Percentiles rank a stretch among this genome's conserved stretches.
Conservation (phyloP, 2,797 vertebrate species). For the Nyctalus aviator region DNA sequence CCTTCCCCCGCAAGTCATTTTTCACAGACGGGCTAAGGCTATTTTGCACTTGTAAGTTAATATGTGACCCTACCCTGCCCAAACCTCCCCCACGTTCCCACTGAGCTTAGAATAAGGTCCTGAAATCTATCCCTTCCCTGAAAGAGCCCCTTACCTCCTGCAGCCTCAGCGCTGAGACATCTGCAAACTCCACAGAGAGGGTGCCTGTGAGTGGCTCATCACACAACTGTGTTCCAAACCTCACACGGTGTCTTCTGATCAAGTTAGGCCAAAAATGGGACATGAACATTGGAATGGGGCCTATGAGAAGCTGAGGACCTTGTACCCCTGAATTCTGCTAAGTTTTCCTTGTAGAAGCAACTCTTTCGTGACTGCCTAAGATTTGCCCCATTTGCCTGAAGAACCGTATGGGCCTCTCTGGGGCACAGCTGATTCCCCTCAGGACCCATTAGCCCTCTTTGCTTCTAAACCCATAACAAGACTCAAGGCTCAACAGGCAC, state of each 20-base stretch:
- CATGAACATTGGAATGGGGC: not conserved
- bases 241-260: not conserved
- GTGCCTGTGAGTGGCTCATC: not conserved
- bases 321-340: not conserved
- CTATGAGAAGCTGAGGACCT: not conserved
- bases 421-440: not conserved
- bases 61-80: not conserved
- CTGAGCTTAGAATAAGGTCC: conserved; percentile 26
- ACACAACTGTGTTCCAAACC: not conserved
- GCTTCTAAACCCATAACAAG: not conserved
- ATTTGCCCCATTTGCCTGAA: not conserved
- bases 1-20: not conserved
- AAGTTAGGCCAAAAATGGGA: not conserved
- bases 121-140: not conserved
- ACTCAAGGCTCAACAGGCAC: not conserved
- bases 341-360: not conserved
- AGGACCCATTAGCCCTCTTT: not conserved
- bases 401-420: not conserved
- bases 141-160: conserved; percentile 16
- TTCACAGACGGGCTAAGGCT: not conserved
- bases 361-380: not conserved
- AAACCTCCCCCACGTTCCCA: conserved; percentile 3
- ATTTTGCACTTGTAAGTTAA: not conserved
- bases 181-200: not conserved
- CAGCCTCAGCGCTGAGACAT: not conserved